Evolutionary conservation across 2,888 invertebrate species (phyloP).

Genomic region (Torymus texanus): DNA sequence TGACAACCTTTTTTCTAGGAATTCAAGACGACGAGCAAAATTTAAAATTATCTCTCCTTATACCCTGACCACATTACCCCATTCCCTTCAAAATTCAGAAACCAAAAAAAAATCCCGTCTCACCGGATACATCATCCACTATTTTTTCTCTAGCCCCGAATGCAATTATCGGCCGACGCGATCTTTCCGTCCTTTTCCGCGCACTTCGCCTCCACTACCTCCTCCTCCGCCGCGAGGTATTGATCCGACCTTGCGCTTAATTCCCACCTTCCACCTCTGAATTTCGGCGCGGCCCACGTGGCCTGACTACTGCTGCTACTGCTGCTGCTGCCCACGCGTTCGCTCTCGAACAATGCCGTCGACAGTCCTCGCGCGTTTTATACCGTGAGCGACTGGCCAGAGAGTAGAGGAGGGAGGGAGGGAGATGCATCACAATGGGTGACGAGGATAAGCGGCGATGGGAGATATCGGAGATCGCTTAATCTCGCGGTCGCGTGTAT

Average conservation of each 20-base stretch:
- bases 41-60: too few species aligned
- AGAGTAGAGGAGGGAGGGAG: too few species aligned
- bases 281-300: slow-evolving; percentile 6
- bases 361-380: too few species aligned
- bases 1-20: too few species aligned
- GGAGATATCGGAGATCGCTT: slow-evolving; percentile 7
- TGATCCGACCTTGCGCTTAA: slow-evolving; percentile 39
- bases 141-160: background rate
- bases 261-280: slow-evolving; percentile 20
- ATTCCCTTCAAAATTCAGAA: too few species aligned
- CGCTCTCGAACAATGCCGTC: slow-evolving; percentile 18
- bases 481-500: background rate
- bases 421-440: slow-evolving; percentile 18
- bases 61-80: too few species aligned
- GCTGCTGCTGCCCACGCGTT: slow-evolving; percentile 7
- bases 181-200: slow-evolving; percentile 14
- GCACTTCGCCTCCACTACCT: background rate
- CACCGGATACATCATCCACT: too few species aligned
- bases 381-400: too few species aligned
- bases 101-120: too few species aligned
- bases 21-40: background rate
- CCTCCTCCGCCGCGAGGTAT: slow-evolving; percentile 4
- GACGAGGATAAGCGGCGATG: background rate
- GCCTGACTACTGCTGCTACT: background rate
- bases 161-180: background rate